Percentiles rank a stretch among this genome's conserved stretches.
phyloP scores from a whole-genome alignment of 2,888 invertebrate species.

The Scrobipalpa costella region DNA sequence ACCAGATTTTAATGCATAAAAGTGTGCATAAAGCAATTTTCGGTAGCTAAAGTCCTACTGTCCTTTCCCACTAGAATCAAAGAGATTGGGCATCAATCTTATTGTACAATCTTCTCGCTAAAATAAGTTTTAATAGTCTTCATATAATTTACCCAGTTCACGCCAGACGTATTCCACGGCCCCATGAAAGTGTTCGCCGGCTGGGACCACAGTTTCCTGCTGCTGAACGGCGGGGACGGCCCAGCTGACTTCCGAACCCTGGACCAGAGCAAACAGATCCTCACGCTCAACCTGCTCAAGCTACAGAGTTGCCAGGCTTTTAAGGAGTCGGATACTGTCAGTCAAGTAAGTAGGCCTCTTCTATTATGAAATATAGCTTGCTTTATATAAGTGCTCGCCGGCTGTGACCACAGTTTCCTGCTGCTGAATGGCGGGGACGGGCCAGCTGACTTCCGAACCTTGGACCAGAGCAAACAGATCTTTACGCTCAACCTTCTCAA shows the following conservation, averaged over 20 bases:
- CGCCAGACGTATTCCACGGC: slow-evolving; percentile 62
- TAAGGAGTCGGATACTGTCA: slow-evolving; percentile 83
- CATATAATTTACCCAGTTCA: slow-evolving; percentile 48
- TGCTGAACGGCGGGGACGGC: slow-evolving; percentile 74
- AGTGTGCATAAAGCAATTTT: too few relatives aligned
- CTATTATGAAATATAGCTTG: too few relatives aligned
- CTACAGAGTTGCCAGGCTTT: slow-evolving; percentile 82
- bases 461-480: slow-evolving; percentile 83
- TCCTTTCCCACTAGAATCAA: too few relatives aligned
- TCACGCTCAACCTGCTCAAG: slow-evolving; percentile 82
- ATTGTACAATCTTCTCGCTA: too few relatives aligned
- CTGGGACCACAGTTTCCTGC: slow-evolving; percentile 93
- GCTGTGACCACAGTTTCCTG: slow-evolving; percentile 94
- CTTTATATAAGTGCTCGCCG: too few relatives aligned
- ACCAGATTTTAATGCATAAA: too few relatives aligned
- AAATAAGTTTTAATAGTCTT: too few relatives aligned
- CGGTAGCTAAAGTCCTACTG: too few relatives aligned
- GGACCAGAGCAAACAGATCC: slow-evolving; percentile 83
- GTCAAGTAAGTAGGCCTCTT: slow-evolving; percentile 74
- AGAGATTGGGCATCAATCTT: too few relatives aligned
- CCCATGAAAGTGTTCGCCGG: slow-evolving; percentile 87
- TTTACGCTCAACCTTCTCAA: slow-evolving; percentile 82
- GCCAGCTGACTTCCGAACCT: slow-evolving; percentile 84
- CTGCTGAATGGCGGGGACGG: slow-evolving; percentile 76
- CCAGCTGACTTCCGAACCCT: slow-evolving; percentile 84